Percentiles rank a stretch among this genome's conserved stretches.
Conservation (phyloP, 2,113 vertebrate species). For the Rhizomys pruinosus region DNA sequence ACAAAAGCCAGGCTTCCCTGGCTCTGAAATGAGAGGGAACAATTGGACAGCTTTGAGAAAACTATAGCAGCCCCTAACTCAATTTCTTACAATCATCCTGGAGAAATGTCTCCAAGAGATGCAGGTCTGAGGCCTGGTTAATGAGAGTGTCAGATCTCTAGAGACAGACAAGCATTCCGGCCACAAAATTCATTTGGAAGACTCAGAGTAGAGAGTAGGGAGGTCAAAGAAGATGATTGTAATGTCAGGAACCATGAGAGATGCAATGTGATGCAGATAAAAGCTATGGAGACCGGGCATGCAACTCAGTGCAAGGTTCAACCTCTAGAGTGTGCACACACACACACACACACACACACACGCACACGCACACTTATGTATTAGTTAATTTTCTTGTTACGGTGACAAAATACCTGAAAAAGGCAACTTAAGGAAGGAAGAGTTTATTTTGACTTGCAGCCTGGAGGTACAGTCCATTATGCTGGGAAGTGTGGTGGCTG, state of each 20-base stretch:
- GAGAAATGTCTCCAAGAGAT: slow-evolving; percentile 50
- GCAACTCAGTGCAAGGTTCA: neutral
- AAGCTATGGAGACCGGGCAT: neutral
- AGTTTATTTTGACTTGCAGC: neutral
- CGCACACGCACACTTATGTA: neutral
- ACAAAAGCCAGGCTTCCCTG: slow-evolving; percentile 52
- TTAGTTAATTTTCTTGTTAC: neutral
- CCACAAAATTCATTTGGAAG: slow-evolving; percentile 48
- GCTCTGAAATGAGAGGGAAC: neutral
- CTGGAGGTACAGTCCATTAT: neutral
- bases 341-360: too few species aligned
- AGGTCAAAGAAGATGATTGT: neutral
- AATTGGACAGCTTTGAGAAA: slow-evolving; percentile 41
- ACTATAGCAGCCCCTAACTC: slow-evolving; percentile 68
- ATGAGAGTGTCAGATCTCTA: slow-evolving; percentile 37
- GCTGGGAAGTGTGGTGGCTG: neutral
- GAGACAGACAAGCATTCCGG: slow-evolving; percentile 48
- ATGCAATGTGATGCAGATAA: slow-evolving; percentile 11
- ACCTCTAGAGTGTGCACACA: neutral
- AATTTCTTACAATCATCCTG: slow-evolving; percentile 69
- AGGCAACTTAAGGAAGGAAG: neutral
- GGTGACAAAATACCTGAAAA: neutral
- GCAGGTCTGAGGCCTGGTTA: slow-evolving; percentile 49
- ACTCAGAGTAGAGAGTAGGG: neutral
- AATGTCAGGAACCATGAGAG: slow-evolving; percentile 31